A percentile compares a stretch with the other conserved stretches of the same genome.
These are phyloP conservation scores for Lymantria monacha DNA, from an alignment of 2,888 invertebrate genomes.

Conservation along the genomic window DNA sequence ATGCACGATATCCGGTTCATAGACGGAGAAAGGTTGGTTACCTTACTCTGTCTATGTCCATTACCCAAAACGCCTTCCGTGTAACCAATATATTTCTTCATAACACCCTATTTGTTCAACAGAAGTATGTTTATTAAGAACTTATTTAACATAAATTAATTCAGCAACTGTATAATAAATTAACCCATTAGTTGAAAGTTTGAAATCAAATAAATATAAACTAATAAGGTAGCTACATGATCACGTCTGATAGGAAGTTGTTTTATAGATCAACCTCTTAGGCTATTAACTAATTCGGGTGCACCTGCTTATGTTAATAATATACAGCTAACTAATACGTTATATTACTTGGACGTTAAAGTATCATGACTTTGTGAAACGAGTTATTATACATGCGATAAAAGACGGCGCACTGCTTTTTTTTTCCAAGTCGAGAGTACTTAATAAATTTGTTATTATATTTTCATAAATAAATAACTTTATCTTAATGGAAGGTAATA, in stretches of 20 bases:
- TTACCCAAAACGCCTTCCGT: background rate
- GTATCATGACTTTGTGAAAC: constrained; percentile 11
- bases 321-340: constrained; percentile 15
- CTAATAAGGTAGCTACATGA: constrained; percentile 26
- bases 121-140: background rate
- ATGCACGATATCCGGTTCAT: too few species aligned
- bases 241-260: constrained; percentile 19
- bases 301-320: constrained; percentile 32
- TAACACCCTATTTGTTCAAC: background rate
- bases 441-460: too few species aligned
- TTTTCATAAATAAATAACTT: too few species aligned
- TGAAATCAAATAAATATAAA: constrained; percentile 19
- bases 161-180: constrained; percentile 1
- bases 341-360: constrained; percentile 18
- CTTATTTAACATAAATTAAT: background rate
- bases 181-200: constrained; percentile 9
- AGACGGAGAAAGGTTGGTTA: too few species aligned
- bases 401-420: background rate
- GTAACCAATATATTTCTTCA: constrained; percentile 2
- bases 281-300: constrained; percentile 34
- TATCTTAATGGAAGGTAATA: too few species aligned
- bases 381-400: background rate
- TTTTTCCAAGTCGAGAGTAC: too few species aligned
- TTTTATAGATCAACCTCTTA: constrained; percentile 6
- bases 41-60: too few species aligned